Conservation (phyloP, 2,888 invertebrate genomes). For the Exephanes ischioxanthus region DNA sequence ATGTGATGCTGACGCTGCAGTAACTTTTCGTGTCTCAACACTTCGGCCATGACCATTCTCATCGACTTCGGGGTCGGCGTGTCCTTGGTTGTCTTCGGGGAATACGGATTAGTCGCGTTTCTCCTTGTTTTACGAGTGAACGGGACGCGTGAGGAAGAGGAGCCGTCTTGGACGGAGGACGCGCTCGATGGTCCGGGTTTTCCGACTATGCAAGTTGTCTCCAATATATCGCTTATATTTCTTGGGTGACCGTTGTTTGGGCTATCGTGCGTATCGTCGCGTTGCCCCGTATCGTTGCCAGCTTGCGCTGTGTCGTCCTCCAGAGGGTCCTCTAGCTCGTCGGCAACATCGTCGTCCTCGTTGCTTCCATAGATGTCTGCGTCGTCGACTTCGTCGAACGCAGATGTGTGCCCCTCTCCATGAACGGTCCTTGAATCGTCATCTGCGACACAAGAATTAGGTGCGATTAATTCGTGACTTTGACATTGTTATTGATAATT, state of each 20-base stretch:
- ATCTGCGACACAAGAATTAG: constrained; percentile 3
- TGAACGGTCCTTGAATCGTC: constrained; percentile 8
- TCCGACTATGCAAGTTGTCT: not conserved
- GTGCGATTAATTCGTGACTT: not conserved
- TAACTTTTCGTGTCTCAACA: constrained; percentile 71
- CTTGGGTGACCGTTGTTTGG: not conserved
- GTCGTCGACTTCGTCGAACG: constrained; percentile 22
- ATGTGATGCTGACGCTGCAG: constrained; percentile 73
- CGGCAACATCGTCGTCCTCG: not conserved
- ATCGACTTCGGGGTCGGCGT: constrained; percentile 35
- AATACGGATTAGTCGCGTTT: constrained; percentile 14
- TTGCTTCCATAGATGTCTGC: not conserved
- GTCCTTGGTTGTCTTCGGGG: constrained; percentile 22
- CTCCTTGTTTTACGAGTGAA: not conserved
- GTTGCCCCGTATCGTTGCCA: constrained; percentile 9
- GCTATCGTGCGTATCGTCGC: not conserved
- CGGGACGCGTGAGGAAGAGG: not conserved
- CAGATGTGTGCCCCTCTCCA: not conserved
- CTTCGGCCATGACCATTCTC: constrained; percentile 48
- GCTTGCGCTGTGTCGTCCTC: not conserved
- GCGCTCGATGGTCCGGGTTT: constrained; percentile 29
- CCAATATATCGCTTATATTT: not conserved
- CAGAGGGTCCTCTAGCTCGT: constrained; percentile 26
- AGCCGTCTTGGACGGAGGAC: not conserved
- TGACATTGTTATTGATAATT: not conserved